Conservation (phyloP, 2,797 vertebrate species). For the Ctenochaetus hawaiiensis region DNA sequence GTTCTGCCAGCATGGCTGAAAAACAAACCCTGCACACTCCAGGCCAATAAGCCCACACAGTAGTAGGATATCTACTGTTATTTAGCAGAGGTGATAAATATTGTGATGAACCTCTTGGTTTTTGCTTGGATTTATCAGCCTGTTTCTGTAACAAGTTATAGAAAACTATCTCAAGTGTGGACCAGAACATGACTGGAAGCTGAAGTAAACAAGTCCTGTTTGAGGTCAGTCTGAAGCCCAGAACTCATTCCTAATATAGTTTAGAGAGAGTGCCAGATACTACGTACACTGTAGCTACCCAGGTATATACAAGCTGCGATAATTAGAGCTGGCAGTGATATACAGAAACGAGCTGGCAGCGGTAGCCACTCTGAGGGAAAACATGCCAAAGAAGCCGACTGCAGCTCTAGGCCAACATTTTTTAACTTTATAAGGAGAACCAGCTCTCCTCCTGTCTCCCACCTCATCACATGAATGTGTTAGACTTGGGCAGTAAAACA, state of each 20-base stretch:
- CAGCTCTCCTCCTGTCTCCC: slow-evolving; percentile 45
- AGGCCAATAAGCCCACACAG: slow-evolving; percentile 1
- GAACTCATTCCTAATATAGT: slow-evolving; percentile 69
- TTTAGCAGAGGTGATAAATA: slow-evolving; percentile 30
- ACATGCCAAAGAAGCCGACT: slow-evolving; percentile 66
- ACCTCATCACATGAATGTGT: slow-evolving; percentile 67
- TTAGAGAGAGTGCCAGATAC: slow-evolving; percentile 56
- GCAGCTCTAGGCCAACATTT: slow-evolving; percentile 75
- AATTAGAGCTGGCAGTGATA: slow-evolving; percentile 71
- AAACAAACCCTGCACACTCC: slow-evolving; percentile 16
- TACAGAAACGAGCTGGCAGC: slow-evolving; percentile 69
- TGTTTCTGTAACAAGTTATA: slow-evolving; percentile 26
- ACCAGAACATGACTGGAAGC: slow-evolving; percentile 60
- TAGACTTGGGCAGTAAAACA: slow-evolving; percentile 66
- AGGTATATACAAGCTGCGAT: slow-evolving; percentile 70
- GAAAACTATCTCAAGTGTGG: slow-evolving; percentile 33
- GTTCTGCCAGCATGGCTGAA: slow-evolving; percentile 2
- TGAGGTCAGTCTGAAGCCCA: slow-evolving; percentile 59
- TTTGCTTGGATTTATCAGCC: slow-evolving; percentile 19
- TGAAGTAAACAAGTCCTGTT: slow-evolving; percentile 69
- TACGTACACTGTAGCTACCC: slow-evolving; percentile 47
- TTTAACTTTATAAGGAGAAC: slow-evolving; percentile 86
- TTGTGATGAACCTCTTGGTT: slow-evolving; percentile 25
- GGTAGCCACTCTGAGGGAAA: slow-evolving; percentile 37
- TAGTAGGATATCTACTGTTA: slow-evolving; percentile 17